These are phyloP conservation scores for Eremophila alpestris DNA, from an alignment of 2,797 vertebrate genomes.

Conservation along the genomic window DNA sequence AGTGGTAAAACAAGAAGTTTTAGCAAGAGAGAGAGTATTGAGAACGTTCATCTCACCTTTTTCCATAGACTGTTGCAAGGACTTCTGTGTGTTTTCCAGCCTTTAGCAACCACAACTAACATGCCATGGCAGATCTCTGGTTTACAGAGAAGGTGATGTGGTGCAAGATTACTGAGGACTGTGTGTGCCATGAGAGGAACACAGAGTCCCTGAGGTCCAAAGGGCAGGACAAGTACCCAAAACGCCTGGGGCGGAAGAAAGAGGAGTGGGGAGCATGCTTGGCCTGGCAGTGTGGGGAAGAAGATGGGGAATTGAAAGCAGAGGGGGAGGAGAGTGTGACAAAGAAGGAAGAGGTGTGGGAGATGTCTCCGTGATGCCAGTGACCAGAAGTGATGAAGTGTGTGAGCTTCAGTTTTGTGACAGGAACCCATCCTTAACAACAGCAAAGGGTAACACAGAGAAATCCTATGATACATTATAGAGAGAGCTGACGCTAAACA, in stretches of 20 bases:
- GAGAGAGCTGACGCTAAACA: not conserved
- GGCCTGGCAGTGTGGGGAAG: not conserved
- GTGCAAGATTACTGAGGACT: not conserved
- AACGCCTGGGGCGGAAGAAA: rapidly evolving
- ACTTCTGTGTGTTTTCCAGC: not conserved
- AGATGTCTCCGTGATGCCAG: rapidly evolving
- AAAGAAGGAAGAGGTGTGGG: not conserved
- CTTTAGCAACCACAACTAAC: not conserved
- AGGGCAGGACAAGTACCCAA: not conserved
- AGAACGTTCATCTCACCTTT: conserved; percentile 17
- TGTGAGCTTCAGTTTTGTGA: not conserved
- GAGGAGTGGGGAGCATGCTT: not conserved
- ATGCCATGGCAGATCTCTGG: not conserved
- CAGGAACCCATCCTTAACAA: not conserved
- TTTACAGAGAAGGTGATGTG: not conserved
- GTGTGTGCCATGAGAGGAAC: not conserved
- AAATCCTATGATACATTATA: not conserved
- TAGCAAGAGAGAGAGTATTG: not conserved
- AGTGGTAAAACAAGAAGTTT: not conserved
- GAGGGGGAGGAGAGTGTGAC: conserved; percentile 1
- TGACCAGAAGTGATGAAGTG: not conserved
- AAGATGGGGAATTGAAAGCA: conserved; percentile 52
- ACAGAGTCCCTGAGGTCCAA: not conserved
- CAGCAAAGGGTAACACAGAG: not conserved
- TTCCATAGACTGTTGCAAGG: not conserved